Conservation (phyloP, 2,888 invertebrate species). For the Habrosyne pyritoides region DNA sequence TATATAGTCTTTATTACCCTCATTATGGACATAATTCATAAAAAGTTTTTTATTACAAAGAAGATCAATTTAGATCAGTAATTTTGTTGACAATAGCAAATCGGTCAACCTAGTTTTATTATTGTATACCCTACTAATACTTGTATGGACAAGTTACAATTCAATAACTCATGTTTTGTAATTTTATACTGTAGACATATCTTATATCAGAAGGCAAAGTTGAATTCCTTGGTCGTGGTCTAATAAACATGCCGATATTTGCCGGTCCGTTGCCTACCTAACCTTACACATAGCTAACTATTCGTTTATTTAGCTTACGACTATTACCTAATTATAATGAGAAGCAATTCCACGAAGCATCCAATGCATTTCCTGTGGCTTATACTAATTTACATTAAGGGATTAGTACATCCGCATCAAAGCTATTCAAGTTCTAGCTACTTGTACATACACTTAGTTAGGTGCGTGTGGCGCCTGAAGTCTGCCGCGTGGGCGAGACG, state of each 20-base stretch:
- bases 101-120: conserved; percentile 1
- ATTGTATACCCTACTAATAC: background rate
- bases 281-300: background rate
- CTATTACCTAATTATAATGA: conserved; percentile 14
- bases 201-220: conserved; percentile 54
- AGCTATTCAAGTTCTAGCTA: conserved; percentile 15
- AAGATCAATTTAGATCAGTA: background rate
- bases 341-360: conserved; percentile 28
- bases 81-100: conserved; percentile 12
- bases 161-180: conserved; percentile 42
- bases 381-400: conserved; percentile 33
- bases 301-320: background rate
- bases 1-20: background rate
- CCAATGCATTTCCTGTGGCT: conserved; percentile 27
- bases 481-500: conserved; percentile 74
- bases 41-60: background rate
- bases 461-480: conserved; percentile 69
- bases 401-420: conserved; percentile 31
- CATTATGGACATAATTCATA: background rate
- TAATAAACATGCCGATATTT: conserved; percentile 39
- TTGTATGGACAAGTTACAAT: background rate
- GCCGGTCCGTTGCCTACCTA: conserved; percentile 15
- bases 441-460: conserved; percentile 27
- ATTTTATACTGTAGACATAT: conserved; percentile 46
- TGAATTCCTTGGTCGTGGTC: conserved; percentile 61